Base-by-base conservation (phyloP, 2,113 vertebrate genomes). In the Cichladusa arquata region DNA sequence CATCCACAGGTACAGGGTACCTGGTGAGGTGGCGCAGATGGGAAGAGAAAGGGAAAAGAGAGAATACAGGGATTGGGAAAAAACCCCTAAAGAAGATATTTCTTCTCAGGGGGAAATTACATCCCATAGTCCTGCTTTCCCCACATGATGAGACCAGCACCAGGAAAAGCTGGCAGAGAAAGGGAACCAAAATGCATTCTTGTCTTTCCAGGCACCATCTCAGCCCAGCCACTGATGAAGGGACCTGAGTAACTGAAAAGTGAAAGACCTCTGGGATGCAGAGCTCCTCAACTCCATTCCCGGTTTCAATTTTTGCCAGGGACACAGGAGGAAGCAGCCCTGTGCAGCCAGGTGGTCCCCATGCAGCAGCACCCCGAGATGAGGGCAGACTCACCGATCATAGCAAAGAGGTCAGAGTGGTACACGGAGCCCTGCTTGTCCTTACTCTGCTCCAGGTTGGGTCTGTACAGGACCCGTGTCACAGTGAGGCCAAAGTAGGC, bases 1-100 rank as follows among this genome's bases (percentile, higher is more conserved):
- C 98, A 99, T 98, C 99, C 99, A 99, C 26, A 99, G 97, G 97
- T 98, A 99, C 34, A 99, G 97, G 3, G 99, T 98, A 14, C 99
- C 99, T 99, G 95, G 38, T 47, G 38, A 64, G 57, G 42, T 6
- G 33, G 31, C 29, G 36, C 67, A 38, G 19, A 19, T 19, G 34
- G 33, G 67, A 47, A 66, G 26, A 44, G 47, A 73, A 65, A 42
- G 53, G 29, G 24, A 62, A 76, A 80, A 92, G 17, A 81, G 48
- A 86, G 31, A 77, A 56, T 13, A 19, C 2, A 70, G 31, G 47
- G 23, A 9, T 9, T 88, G 65, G n/a, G 24, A 34, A 56, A 71
- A 74, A 19, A 9, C 0, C 24, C 38, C 31, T 42, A 6, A 72
- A 72, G 28, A 60, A 65, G 42, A 13, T 78, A 22, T 47, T 92